Percentiles rank a stretch among this genome's conserved stretches.
These are phyloP conservation scores for Papilio dardanus DNA, from an alignment of 1,140 invertebrate species.

Conservation along the genomic window DNA sequence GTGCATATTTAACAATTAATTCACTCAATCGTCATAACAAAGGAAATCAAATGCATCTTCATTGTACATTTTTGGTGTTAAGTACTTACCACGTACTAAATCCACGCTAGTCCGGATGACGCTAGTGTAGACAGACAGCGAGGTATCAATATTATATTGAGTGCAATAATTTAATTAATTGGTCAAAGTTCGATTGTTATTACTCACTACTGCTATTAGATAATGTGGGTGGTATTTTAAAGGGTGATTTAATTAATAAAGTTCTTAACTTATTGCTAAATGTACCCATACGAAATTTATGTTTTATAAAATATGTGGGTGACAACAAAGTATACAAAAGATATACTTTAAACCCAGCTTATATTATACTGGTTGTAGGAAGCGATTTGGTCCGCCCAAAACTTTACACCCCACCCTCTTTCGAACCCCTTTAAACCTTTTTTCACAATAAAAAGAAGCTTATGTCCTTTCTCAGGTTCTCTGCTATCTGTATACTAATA, in stretches of 20 bases:
- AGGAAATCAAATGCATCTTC: constrained; percentile 26
- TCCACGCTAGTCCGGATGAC: neutral
- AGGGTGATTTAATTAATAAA: neutral
- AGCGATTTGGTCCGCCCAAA: too few species aligned
- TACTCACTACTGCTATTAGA: neutral
- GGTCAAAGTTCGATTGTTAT: constrained; percentile 6
- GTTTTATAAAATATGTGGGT: neutral
- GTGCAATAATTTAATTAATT: constrained; percentile 60
- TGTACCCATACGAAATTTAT: neutral
- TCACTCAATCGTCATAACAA: constrained; percentile 44
- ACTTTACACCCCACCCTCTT: too few species aligned
- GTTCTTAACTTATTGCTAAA: neutral
- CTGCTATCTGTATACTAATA: too few species aligned
- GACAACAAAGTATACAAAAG: neutral
- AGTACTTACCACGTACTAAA: neutral
- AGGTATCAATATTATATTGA: constrained; percentile 48
- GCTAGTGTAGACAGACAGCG: constrained; percentile 44
- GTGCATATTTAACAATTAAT: neutral
- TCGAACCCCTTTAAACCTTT: too few species aligned
- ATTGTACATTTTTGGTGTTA: neutral
- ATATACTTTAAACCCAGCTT: too few species aligned
- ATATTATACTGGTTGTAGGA: too few species aligned
- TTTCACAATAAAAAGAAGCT: too few species aligned
- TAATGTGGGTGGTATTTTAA: neutral
- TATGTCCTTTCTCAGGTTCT: too few species aligned